Percentiles rank a stretch among this genome's conserved stretches.
Conservation (phyloP, 2,113 vertebrate species). For the Trinectes maculatus region DNA sequence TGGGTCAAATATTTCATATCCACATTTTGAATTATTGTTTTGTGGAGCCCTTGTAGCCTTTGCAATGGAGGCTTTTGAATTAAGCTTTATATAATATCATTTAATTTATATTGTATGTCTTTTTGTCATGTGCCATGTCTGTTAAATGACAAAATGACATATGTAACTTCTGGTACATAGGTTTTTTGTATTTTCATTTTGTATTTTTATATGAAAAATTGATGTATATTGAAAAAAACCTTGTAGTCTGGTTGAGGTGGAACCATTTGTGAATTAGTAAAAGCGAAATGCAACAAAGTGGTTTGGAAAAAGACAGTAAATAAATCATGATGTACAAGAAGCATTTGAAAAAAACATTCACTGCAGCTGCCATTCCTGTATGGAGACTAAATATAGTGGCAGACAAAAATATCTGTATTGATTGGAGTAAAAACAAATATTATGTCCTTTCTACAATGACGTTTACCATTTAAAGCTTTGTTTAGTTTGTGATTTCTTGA, state of each 20-base stretch:
- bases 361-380: neutral
- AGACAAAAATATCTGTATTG: neutral
- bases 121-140: too few species aligned
- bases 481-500: too few species aligned
- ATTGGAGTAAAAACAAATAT: too few species aligned
- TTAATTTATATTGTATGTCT: too few species aligned
- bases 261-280: neutral
- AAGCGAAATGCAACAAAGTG: neutral
- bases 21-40: neutral
- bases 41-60: neutral
- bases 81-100: too few species aligned
- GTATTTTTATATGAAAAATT: too few species aligned
- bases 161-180: too few species aligned
- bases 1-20: neutral
- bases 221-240: too few species aligned
- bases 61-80: neutral
- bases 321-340: neutral
- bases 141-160: too few species aligned
- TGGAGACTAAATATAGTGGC: neutral
- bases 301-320: neutral
- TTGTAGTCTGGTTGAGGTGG: neutral
- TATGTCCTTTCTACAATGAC: too few species aligned
- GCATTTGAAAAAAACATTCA: neutral
- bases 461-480: too few species aligned
- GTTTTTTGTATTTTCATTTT: too few species aligned